These are phyloP conservation scores for Drosophila prostipennis DNA, from an alignment of 2,888 invertebrate species.

Conservation along the genomic window DNA sequence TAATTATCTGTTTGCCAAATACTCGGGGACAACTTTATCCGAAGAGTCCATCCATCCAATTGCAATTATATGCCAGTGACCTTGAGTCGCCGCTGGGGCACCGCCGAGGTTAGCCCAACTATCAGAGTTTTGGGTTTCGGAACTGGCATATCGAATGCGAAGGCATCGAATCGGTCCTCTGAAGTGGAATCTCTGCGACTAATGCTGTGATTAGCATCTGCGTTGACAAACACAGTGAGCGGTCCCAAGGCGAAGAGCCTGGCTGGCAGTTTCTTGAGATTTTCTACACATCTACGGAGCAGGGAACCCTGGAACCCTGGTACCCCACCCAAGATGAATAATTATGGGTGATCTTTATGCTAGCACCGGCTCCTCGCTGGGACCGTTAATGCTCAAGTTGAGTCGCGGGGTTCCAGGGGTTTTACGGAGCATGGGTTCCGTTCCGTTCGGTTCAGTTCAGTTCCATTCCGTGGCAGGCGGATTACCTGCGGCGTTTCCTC, in stretches of 20 bases:
- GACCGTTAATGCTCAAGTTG: constrained; percentile 79
- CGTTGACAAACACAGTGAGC: constrained; percentile 83
- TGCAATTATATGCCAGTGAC: constrained; percentile 63
- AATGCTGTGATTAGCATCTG: constrained; percentile 84
- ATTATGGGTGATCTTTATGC: constrained; percentile 83
- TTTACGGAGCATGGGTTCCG: constrained; percentile 5
- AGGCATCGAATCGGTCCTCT: constrained; percentile 14
- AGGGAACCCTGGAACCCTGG: constrained; percentile 30
- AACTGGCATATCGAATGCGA: constrained; percentile 62
- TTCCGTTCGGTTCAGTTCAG: background rate
- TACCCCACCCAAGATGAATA: constrained; percentile 83
- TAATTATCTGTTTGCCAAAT: constrained; percentile 56
- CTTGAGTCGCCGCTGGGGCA: constrained; percentile 36
- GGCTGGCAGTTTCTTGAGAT: background rate
- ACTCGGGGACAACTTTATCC: constrained; percentile 53
- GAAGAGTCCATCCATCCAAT: constrained; percentile 51
- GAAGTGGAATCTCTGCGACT: constrained; percentile 79
- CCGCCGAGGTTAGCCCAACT: constrained; percentile 74
- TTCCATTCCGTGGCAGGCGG: constrained; percentile 6
- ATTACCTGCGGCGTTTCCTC: constrained; percentile 72
- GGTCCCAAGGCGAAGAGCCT: constrained; percentile 63
- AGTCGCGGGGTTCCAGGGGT: constrained; percentile 36
- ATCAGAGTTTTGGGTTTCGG: constrained; percentile 57
- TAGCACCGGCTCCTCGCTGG: constrained; percentile 81
- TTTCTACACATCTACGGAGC: constrained; percentile 9